These are phyloP conservation scores for Melanogrammus aeglefinus DNA, from an alignment of 2,797 vertebrate genomes.

Conservation along the genomic window DNA sequence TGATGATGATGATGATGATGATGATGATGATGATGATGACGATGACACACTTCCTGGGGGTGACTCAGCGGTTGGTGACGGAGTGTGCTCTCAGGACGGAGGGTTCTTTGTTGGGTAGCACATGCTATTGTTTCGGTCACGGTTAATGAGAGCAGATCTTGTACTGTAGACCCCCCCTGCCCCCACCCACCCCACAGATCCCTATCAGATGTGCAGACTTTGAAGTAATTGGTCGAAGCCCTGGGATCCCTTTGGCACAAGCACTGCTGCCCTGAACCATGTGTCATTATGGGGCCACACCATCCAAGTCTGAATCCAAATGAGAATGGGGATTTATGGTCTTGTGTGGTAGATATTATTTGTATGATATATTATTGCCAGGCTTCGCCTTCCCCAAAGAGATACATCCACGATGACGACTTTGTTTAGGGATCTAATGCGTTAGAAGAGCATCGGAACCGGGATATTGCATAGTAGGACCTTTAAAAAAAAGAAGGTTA, in stretches of 20 bases:
- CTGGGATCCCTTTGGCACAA: too few relatives aligned
- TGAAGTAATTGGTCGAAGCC: background rate
- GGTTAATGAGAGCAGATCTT: constrained; percentile 44
- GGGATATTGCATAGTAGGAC: background rate
- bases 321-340: background rate
- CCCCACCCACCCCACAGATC: constrained; percentile 28
- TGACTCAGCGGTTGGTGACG: background rate
- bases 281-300: constrained; percentile 6
- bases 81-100: constrained; percentile 1
- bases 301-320: constrained; percentile 2
- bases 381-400: background rate
- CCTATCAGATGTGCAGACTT: constrained; percentile 21
- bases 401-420: background rate
- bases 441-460: background rate
- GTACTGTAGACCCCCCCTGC: constrained; percentile 25
- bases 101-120: constrained; percentile 34
- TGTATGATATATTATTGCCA: background rate
- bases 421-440: background rate
- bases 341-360: background rate
- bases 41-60: background rate
- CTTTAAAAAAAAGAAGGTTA: background rate
- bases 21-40: background rate
- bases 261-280: constrained; percentile 19
- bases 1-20: background rate
- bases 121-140: constrained; percentile 46